phyloP scores from a whole-genome alignment of 2,797 vertebrate species.

The Fundulus diaphanus region DNA sequence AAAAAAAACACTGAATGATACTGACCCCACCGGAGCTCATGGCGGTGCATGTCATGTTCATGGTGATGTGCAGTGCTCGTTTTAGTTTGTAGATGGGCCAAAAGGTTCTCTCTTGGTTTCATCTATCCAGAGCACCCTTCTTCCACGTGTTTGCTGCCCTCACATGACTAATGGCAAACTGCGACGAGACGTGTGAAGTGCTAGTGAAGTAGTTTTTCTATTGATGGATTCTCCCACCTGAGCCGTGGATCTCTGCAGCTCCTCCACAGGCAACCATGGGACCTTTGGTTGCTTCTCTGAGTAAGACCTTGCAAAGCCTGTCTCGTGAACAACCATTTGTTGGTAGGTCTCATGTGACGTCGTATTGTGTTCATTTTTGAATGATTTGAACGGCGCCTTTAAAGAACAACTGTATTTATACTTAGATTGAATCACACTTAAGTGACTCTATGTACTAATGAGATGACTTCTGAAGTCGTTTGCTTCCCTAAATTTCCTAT shows the following conservation, averaged over 20 bases:
- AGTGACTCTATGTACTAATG: not conserved
- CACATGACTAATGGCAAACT: too few relatives aligned
- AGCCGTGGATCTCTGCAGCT: too few relatives aligned
- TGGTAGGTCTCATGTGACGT: not conserved
- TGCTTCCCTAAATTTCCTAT: not conserved
- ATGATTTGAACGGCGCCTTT: not conserved
- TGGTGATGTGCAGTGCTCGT: too few relatives aligned
- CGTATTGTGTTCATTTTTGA: not conserved
- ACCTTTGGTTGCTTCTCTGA: not conserved
- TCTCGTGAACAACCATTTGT: not conserved
- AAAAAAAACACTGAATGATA: too few relatives aligned
- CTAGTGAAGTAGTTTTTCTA: not conserved
- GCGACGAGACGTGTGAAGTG: too few relatives aligned
- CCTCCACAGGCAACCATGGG: not conserved
- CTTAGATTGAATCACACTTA: not conserved
- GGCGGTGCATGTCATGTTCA: too few relatives aligned
- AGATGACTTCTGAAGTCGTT: not conserved
- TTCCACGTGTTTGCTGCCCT: too few relatives aligned
- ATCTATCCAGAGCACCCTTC: too few relatives aligned
- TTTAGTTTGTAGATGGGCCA: too few relatives aligned
- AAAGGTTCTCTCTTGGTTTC: too few relatives aligned
- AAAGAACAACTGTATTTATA: not conserved
- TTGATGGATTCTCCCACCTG: not conserved
- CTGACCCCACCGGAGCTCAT: not conserved
- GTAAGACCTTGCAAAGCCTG: not conserved